These are phyloP conservation scores for Forficula auricularia DNA, from an alignment of 1,140 invertebrate species.

Conservation along the genomic window DNA sequence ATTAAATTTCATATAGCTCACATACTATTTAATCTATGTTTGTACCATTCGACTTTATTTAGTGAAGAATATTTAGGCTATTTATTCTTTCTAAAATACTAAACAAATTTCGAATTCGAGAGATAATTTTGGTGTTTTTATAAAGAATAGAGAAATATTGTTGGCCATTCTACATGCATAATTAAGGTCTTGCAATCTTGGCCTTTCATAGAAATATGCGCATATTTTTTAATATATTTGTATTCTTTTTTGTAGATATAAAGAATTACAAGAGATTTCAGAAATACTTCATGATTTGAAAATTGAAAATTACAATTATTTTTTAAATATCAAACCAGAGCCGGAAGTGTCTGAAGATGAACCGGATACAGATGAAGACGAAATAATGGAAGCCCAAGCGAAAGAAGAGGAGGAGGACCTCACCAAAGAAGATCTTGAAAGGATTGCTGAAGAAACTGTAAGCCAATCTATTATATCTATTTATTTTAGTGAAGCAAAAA, in stretches of 20 bases:
- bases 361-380: slow-evolving; percentile 15
- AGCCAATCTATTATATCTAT: no score
- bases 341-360: slow-evolving; percentile 18
- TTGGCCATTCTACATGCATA: slow-evolving; percentile 5
- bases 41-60: no score
- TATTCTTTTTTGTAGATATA: slow-evolving; percentile 25
- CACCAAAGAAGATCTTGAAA: no score
- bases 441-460: neutral
- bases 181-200: neutral
- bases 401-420: slow-evolving; percentile 9
- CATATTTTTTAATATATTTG: neutral
- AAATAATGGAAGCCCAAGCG: neutral
- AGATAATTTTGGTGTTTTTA: slow-evolving; percentile 38
- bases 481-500: no score
- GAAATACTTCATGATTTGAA: slow-evolving; percentile 36
- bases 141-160: slow-evolving; percentile 29
- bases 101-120: slow-evolving; percentile 39
- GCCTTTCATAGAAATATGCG: no score
- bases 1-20: no score
- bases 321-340: slow-evolving; percentile 31
- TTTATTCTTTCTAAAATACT: slow-evolving; percentile 46
- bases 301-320: slow-evolving; percentile 42
- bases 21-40: no score
- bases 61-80: slow-evolving; percentile 47
- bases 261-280: slow-evolving; percentile 34